phyloP scores from a whole-genome alignment of 2,797 vertebrate genomes.

The Rhyacichthys aspro region DNA sequence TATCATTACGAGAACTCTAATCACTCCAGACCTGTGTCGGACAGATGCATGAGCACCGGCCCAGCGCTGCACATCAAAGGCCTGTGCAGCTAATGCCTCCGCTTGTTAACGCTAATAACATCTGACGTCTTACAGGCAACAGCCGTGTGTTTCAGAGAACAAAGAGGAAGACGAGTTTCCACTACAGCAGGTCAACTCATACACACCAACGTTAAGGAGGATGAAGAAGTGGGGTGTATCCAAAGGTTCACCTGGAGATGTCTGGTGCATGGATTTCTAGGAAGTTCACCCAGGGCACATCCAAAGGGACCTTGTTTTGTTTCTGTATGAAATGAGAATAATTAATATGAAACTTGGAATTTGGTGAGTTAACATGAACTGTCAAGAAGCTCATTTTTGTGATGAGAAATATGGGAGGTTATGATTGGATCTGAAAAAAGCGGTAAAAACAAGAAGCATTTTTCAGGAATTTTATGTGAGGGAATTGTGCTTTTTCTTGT shows the following conservation, averaged over 20 bases:
- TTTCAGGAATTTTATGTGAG: no score
- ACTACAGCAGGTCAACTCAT: constrained; percentile 9
- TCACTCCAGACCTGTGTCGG: constrained; percentile 29
- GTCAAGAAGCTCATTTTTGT: no score
- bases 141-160: constrained; percentile 36
- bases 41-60: not conserved
- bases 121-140: constrained; percentile 41
- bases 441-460: no score
- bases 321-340: no score
- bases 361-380: no score
- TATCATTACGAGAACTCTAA: constrained; percentile 44
- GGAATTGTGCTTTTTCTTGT: no score
- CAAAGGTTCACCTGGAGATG: not conserved
- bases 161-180: constrained; percentile 36
- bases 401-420: no score
- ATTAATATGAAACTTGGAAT: no score
- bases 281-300: no score
- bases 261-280: not conserved
- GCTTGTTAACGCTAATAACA: constrained; percentile 66
- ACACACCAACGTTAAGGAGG: constrained; percentile 7
- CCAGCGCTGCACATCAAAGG: constrained; percentile 52
- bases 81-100: constrained; percentile 47
- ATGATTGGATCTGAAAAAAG: no score
- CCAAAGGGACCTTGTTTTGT: no score
- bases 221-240: not conserved